Evolutionary conservation across 2,113 vertebrate genomes (phyloP).

Genomic region (Hydropotes inermis): DNA sequence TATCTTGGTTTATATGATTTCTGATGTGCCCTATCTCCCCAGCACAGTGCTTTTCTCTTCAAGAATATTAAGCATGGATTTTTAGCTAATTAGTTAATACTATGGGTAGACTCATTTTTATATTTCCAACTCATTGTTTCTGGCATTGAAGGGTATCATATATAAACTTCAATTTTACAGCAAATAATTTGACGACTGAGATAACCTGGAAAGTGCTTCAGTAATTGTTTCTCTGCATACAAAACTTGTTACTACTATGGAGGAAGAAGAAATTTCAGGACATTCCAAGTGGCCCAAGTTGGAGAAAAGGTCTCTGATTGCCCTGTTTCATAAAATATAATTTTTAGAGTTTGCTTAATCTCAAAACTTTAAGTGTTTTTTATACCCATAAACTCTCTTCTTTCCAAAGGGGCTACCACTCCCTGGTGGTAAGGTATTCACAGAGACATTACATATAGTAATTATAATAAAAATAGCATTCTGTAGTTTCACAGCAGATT

Average conservation of each 20-base stretch:
- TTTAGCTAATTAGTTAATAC: constrained; percentile 82
- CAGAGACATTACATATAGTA: constrained; percentile 26
- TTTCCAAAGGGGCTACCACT: constrained; percentile 42
- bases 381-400: background rate
- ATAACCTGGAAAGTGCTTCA: constrained; percentile 27
- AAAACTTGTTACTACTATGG: background rate
- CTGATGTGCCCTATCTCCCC: constrained; percentile 74
- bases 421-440: constrained; percentile 47
- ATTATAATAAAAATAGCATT: constrained; percentile 63
- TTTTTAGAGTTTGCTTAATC: constrained; percentile 33
- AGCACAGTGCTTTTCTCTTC: constrained; percentile 72
- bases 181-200: constrained; percentile 48
- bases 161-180: constrained; percentile 38
- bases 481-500: constrained; percentile 50
- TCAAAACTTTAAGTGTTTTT: constrained; percentile 34
- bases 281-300: background rate
- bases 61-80: constrained; percentile 79
- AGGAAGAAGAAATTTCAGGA: background rate
- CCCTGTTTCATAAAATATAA: background rate
- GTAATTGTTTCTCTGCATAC: background rate
- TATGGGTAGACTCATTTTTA: constrained; percentile 74
- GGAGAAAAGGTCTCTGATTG: background rate
- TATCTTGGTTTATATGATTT: constrained; percentile 75
- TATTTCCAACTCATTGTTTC: constrained; percentile 58
- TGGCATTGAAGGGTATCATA: constrained; percentile 46